Conservation (phyloP, 1,140 invertebrate species). For the Aradophagus sp. region DNA sequence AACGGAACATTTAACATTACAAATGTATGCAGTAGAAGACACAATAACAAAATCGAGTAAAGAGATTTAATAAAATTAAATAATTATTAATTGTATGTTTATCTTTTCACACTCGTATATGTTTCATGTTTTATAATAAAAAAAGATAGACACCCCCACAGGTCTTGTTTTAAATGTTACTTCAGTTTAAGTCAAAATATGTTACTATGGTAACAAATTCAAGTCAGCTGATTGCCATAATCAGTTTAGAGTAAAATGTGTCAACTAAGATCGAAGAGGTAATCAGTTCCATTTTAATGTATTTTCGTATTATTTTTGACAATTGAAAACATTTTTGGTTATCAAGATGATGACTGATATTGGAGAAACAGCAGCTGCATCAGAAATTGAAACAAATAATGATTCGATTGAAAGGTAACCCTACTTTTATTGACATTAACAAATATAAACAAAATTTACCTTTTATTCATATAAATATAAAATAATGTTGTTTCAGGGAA, state of each 20-base stretch:
- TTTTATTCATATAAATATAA: neutral
- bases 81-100: neutral
- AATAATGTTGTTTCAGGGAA: slow-evolving; percentile 49
- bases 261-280: slow-evolving; percentile 1
- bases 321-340: slow-evolving; percentile 7
- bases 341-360: slow-evolving; percentile 68
- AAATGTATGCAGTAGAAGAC: slow-evolving; percentile 61
- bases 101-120: neutral
- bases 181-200: neutral
- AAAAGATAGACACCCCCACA: too few relatives aligned
- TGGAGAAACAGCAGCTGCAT: slow-evolving; percentile 58
- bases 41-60: slow-evolving; percentile 21
- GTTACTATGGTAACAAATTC: neutral
- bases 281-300: too few relatives aligned
- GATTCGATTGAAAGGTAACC: slow-evolving; percentile 59
- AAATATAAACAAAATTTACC: neutral
- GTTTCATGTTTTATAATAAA: neutral
- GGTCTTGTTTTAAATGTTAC: neutral
- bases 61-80: neutral
- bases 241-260: slow-evolving; percentile 4
- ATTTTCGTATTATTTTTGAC: slow-evolving; percentile 4
- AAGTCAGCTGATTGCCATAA: slow-evolving; percentile 37
- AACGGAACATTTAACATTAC: slow-evolving; percentile 64
- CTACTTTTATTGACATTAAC: slow-evolving; percentile 10
- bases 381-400: slow-evolving; percentile 53